These are phyloP conservation scores for Eulemur mongoz DNA, from an alignment of 2,797 vertebrate species.

Conservation along the genomic window DNA sequence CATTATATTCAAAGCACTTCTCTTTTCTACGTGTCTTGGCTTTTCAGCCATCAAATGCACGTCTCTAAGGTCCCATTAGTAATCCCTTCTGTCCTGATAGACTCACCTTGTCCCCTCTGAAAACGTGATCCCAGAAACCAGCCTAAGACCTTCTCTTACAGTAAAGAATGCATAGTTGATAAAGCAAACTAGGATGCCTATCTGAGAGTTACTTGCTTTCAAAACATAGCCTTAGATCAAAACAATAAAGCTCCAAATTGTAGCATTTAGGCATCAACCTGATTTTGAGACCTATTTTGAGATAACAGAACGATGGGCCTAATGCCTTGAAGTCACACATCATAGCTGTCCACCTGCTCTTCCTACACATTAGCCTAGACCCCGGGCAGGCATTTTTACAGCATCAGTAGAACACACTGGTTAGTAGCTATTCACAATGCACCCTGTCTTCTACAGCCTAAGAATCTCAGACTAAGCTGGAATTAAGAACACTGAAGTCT, in stretches of 20 bases:
- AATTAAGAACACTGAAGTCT: not conserved
- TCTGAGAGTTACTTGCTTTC: not conserved
- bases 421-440: not conserved
- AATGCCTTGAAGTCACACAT: not conserved
- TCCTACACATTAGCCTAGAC: not conserved
- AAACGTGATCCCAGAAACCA: conserved; percentile 14
- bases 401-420: not conserved
- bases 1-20: not conserved
- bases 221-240: conserved; percentile 3
- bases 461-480: not conserved
- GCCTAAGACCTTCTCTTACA: not conserved
- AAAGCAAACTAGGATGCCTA: not conserved
- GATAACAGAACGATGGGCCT: not conserved
- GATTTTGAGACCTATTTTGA: not conserved
- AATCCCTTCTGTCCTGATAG: not conserved
- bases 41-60: not conserved
- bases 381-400: not conserved
- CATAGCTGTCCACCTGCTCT: not conserved
- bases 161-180: not conserved
- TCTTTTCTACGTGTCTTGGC: not conserved
- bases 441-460: not conserved
- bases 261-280: not conserved
- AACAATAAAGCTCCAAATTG: not conserved
- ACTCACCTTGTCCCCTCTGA: not conserved
- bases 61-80: not conserved